These are phyloP conservation scores for Drosophila kurseongensis DNA, from an alignment of 1,140 invertebrate species.

Conservation along the genomic window DNA sequence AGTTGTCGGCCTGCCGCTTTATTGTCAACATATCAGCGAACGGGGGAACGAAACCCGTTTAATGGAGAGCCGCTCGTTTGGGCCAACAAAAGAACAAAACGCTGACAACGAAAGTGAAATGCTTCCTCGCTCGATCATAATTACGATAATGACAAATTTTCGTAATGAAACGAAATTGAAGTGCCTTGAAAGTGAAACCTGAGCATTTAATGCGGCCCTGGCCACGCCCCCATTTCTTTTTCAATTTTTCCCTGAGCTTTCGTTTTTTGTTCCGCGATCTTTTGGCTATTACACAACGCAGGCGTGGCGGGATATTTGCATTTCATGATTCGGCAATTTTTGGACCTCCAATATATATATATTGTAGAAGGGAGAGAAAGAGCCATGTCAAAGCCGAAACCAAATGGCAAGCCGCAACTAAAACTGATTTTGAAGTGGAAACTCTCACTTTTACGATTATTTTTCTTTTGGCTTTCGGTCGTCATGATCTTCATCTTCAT, in stretches of 20 bases:
- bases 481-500: constrained; percentile 50
- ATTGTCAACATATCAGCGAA: constrained; percentile 76
- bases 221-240: constrained; percentile 26
- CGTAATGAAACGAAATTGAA: constrained; percentile 68
- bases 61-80: constrained; percentile 58
- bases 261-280: constrained; percentile 30
- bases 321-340: constrained; percentile 36
- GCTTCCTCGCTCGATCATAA: constrained; percentile 64
- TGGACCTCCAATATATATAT: constrained; percentile 1
- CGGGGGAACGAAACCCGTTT: constrained; percentile 47
- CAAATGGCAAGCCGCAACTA: constrained; percentile 46
- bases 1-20: constrained; percentile 76
- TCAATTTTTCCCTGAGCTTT: constrained; percentile 34
- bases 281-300: constrained; percentile 62
- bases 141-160: constrained; percentile 76
- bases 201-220: constrained; percentile 69
- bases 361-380: constrained; percentile 40
- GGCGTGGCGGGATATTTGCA: constrained; percentile 63
- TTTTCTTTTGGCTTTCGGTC: constrained; percentile 78
- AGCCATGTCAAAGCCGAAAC: constrained; percentile 24
- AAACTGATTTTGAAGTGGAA: constrained; percentile 76
- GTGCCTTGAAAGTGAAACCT: constrained; percentile 79
- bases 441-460: constrained; percentile 83
- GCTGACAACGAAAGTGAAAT: constrained; percentile 74
- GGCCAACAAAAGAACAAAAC: constrained; percentile 77